Base-by-base conservation (phyloP, 2,888 invertebrate species). In the Allacma fusca region DNA sequence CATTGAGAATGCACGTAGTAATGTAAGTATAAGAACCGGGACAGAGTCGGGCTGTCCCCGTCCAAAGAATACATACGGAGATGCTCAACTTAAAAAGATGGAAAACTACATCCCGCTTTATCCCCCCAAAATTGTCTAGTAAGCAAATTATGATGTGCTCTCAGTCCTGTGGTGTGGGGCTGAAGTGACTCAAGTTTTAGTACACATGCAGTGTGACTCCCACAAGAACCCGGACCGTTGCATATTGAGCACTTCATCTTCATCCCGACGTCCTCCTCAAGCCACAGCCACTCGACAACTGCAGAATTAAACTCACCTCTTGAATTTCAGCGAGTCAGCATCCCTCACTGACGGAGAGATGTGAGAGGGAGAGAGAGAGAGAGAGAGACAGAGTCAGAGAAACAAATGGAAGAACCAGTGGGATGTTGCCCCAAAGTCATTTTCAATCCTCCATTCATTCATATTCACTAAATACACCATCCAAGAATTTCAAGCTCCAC, bases 201-300 rank as follows among this genome's bases (percentile, higher is more conserved):
- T 34, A 34, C 34, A 9, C 9, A 9, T 34, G 34, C 34, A 34
- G 34, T 7, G 34, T 34, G 34, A 34, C 34, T 34, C 34, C 34
- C 34, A 34, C 34, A 34, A 34, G 34, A 34, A 7, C 5, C 34
- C 5, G 34, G 34, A 9, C 34, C 34, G 50, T 19, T 50, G n/a
- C 50, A 50, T 50, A 50, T 1, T 29, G 34, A 57, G 34, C 72
- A 59, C 73, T 73, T 73, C 73, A 73, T 73, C 73, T 73, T 73
- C 73, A 62, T 73, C 73, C 62, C 40, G 23, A 62, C 34, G 34
- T 73, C 73, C 62, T 73, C 73, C 73, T 73, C 62, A 34, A 73
- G 73, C 73, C 72, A 72, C 72, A 72, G 59, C 72, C 73, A 73
- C 73, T 73, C 73, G 73, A 62, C 73, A 64, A 73, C 64, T 62